Base-by-base conservation (phyloP, 2,113 vertebrate species). In the Butastur rufipennis region DNA sequence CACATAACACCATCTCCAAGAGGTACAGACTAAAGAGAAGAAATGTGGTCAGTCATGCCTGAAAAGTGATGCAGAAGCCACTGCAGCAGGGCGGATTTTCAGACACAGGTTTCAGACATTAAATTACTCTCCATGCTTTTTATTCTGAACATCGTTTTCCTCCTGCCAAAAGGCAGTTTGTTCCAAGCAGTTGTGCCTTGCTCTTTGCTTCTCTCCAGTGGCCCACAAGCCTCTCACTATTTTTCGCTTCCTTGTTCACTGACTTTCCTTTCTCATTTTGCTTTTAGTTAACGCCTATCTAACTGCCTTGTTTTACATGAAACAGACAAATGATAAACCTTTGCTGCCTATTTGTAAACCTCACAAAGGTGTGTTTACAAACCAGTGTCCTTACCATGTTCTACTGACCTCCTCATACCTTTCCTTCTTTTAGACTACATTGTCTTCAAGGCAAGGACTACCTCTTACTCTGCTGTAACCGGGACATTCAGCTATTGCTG, bases 21-120 rank as follows among this genome's bases (percentile, higher is more conserved):
- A 45, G 0, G 0, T 8, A 40, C 8, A 82, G 27, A n/a, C 19
- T 65, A 18, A 53, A 63, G 36, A 45, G 20, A 62, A 58, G 58
- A 75, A 38, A 53, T 11, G 23, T 58, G 42, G 55, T 40, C 74
- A 65, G 18, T 31, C 50, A 43, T 19, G 55, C 56, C 70, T 52
- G 81, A 63, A 31, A 56, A 85, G 43, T 21, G 40, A 81, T 40
- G 52, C 68, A 91, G 72, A 74, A 92, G 80, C 47, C 59, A 53
- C 73, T 74, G 81, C n/a, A 71, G 61, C 31, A 72, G 27, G 10
- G 29, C 74, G 20, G 29, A 67, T 34, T 67, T 87, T 87, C 68
- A 71, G 65, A 81, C 89, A 75, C 11, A 7, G 21, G 32, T 70
- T 53, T 53, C 52, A 29, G 71, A 81, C 71, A 78, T 70, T 52